Evolutionary conservation across 2,888 invertebrate species (phyloP), one percentile per base, ranked within the genome.

Genomic region (Chesias legatella): DNA sequence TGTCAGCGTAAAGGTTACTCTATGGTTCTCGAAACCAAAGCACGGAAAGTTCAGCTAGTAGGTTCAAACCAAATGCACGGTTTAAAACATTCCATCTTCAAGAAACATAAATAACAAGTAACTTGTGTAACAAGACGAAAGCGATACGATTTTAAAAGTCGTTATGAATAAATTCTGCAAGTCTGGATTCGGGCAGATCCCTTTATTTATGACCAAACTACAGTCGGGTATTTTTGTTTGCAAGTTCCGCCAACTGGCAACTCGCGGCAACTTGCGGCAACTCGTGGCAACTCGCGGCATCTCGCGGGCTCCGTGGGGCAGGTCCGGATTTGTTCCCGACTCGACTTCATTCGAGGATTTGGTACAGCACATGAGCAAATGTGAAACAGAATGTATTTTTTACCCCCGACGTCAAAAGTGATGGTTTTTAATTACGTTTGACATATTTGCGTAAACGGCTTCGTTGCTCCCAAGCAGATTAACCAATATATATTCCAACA

Each of bases 121-220:
- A 47, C 39, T 47, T 39, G 33, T 38, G 49, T 47, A 58, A 51
- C 48, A 55, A 61, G 46, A 53, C 48, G 49, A 53, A 55, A 63
- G 52, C 62, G 55, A 54, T 59, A 46, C 48, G 40, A 46, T 58
- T 53, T 34, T 56, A 28, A 52, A 61, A 63, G 58, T 66, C 62
- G 53, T 53, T 49, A 49, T 43, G 52, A 55, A 56, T 64, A 67
- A 67, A 63, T 57, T 56, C 43, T 39, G 34, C 37, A 45, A 58
- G 53, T 45, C 53, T 44, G 55, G 48, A 45, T 49, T 34, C 39
- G 43, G 29, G 45, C 40, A 51, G 55, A 63, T 67, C 64, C 58
- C 56, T 56, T 67, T 73, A 71, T 73, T 72, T 72, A 72, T 64
- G 63, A 58, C 23, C 53, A 55, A 63, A 63, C 57, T 62, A 61